Percentiles rank a stretch among this genome's conserved stretches.
These are phyloP conservation scores for Nezara viridula DNA, from an alignment of 2,888 invertebrate genomes.

Conservation along the genomic window DNA sequence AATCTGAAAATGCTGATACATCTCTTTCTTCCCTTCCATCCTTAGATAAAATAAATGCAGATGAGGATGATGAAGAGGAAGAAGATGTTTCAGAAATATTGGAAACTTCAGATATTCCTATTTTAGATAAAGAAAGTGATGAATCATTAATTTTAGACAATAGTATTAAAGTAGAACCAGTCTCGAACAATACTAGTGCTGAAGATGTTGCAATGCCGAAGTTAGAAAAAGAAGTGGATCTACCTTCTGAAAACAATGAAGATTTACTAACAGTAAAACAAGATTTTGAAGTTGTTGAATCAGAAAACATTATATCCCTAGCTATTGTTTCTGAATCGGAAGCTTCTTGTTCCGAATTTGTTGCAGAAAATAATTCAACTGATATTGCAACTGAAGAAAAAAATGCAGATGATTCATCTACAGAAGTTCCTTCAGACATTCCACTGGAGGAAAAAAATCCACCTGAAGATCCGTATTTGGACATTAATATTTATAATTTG, in stretches of 20 bases:
- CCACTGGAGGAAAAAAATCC: neutral
- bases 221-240: constrained; percentile 56
- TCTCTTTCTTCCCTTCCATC: neutral
- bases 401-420: too few relatives aligned
- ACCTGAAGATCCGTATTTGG: neutral
- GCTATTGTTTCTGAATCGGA: neutral
- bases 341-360: neutral
- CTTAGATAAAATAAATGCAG: constrained; percentile 12
- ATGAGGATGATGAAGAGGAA: constrained; percentile 49
- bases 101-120: constrained; percentile 53
- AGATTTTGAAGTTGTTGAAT: neutral
- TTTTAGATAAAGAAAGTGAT: constrained; percentile 49
- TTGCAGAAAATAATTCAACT: neutral
- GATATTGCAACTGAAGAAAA: neutral
- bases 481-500: neutral
- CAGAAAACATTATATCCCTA: neutral
- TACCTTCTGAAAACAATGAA: constrained; percentile 32
- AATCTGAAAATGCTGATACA: constrained; percentile 24
- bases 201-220: constrained; percentile 54
- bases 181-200: neutral
- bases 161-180: constrained; percentile 4
- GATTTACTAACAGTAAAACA: neutral
- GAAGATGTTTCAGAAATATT: constrained; percentile 41
- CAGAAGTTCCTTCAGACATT: neutral
- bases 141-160: constrained; percentile 43